phyloP scores from a whole-genome alignment of 2,888 invertebrate species.

The Epinotia nisella region DNA sequence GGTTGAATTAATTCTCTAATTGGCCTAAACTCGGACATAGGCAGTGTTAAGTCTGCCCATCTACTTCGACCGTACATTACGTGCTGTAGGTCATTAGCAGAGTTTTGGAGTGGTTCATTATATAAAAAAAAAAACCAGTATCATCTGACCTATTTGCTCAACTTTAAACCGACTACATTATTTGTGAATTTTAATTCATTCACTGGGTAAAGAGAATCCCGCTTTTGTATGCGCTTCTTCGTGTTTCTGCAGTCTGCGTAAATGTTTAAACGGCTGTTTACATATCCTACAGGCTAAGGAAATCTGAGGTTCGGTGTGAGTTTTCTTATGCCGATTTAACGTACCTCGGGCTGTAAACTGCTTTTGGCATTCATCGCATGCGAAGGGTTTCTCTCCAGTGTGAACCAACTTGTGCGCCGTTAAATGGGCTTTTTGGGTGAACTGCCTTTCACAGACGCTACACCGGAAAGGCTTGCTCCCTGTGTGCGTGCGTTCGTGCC shows the following conservation, averaged over 20 bases:
- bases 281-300: not conserved
- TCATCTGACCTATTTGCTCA: too few species aligned
- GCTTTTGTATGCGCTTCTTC: not conserved
- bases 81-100: too few species aligned
- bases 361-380: constrained; percentile 8
- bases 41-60: too few species aligned
- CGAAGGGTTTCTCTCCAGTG: constrained; percentile 4
- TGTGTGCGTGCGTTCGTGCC: not conserved
- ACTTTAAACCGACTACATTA: too few species aligned
- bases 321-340: not conserved
- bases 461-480: constrained; percentile 4
- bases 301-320: not conserved
- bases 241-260: constrained; percentile 1
- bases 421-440: not conserved
- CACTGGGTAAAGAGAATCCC: not conserved
- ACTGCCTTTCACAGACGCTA: constrained; percentile 1
- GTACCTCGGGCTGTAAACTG: not conserved
- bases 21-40: too few species aligned
- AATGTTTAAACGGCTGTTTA: constrained; percentile 3
- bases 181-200: not conserved
- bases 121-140: too few species aligned
- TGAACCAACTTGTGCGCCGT: not conserved
- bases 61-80: too few species aligned
- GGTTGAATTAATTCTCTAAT: too few species aligned
- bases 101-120: too few species aligned